Base-by-base conservation (phyloP, 2,888 invertebrate genomes). In the Diadromus collaris region DNA sequence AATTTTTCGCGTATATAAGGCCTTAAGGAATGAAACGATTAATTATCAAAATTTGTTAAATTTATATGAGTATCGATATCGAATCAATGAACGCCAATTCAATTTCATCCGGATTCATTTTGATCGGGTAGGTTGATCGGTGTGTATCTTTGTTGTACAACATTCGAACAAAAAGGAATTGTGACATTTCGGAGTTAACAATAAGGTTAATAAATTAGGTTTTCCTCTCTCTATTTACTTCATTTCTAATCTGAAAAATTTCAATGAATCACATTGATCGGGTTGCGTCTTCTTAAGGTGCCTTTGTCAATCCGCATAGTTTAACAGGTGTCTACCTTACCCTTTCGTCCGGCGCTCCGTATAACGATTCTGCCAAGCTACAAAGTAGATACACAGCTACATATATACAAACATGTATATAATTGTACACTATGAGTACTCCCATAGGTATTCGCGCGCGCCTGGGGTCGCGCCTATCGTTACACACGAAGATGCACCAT, bases 401-500 rank as follows among this genome's bases (percentile, higher is more conserved):
- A 7, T 16, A 46, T 29, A 19, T 54, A 32, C 32, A 32, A 32
- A 5, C 6, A 48, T 48, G 44, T 51, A 48, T 27, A 19, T 32
- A 48, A 9, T 13, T 24, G 27, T 46, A 41, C 27, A 54, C 44
- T 56, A 54, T 32, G 44, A 24, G 27, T 73, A 58, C 19, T 34
- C 6, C 58, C 46, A 72, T 21, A 34, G 56, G 41, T 48, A 41
- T 72, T 51, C 27, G 44, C 32, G 19, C 6, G 24, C 44, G 41
- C 38, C 21, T 2, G 21, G 21, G 32, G 65, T 54, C 61, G 51
- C 60, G 51, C 67, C 67, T 76, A 54, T 72, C 72, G 71, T 72
- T 56, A 72, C 48, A 68, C 67, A 68, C 27, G 27, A 34, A 68
- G 56, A 56, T 24, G 44, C 61, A 72, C 68, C 56, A 72, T 44